Evolutionary conservation across 2,797 vertebrate genomes (phyloP), one percentile per base, ranked within the genome.

Genomic region (Alcedo atthis): DNA sequence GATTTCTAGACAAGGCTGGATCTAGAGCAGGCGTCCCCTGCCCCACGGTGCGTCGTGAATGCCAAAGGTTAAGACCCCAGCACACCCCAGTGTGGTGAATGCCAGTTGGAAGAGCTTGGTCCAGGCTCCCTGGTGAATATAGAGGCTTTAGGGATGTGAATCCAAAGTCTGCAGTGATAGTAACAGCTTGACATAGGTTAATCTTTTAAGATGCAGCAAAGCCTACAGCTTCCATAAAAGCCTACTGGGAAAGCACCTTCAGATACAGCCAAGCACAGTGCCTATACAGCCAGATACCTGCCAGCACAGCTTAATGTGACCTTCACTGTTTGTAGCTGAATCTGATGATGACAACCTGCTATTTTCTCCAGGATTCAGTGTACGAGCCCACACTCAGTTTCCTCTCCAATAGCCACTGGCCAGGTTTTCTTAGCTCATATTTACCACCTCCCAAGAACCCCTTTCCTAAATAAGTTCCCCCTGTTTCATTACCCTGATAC

Each of bases 341-440:
- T 64, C 79, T 48, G 85, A 51, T 51, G 43, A 83, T 28, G 43
- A 85, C 9, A 12, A 78, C 48, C 40, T 75, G 49, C 45, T 81
- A 28, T 90, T 92, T 95, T 71, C 64, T 85, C 51, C 80, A 42
- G 43, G 59, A 95, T 81, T 78, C 82, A 81, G 7, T 7, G 25
- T 48, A 79, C 0, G 1, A 92, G 49, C 80, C 70, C 62, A 83
- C 85, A n/a, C 53, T 58, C 35, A 61, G 59, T 32, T 91, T 92
- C 69, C 63, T 83, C 75, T 90, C 55, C 55, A n/a, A 3, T 3
- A 7, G n/a, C 81, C 35, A 33, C 59, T 4, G 48, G 59, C 33
- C 85, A 92, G 63, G 55, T 73, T 92, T 87, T 81, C 63, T 89
- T 59, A 59, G 55, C 70, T 92, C 87, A 14, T 19, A n/a, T 81